These are phyloP conservation scores for Nephrocerus scutellatus DNA, from an alignment of 2,888 invertebrate genomes.

Conservation along the genomic window DNA sequence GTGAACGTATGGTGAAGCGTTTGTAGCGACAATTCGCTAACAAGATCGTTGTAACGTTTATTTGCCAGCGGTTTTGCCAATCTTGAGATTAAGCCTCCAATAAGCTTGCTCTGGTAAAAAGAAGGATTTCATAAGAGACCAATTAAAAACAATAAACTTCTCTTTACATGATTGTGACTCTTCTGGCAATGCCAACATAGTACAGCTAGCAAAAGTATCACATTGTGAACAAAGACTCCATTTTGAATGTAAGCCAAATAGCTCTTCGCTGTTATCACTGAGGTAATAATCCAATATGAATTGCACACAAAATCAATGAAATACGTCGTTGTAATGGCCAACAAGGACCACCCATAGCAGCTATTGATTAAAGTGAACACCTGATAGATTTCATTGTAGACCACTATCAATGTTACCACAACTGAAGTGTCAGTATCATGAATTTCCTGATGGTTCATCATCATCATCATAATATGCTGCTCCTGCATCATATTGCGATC, in stretches of 20 bases:
- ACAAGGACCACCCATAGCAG: conserved; percentile 41
- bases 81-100: conserved; percentile 42
- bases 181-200: conserved; percentile 39
- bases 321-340: conserved; percentile 33
- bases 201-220: conserved; percentile 24
- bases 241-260: conserved; percentile 18
- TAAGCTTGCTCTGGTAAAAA: conserved; percentile 37
- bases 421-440: conserved; percentile 20
- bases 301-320: conserved; percentile 41
- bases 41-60: conserved; percentile 40
- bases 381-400: conserved; percentile 37
- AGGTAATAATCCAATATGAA: conserved; percentile 36
- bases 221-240: conserved; percentile 23
- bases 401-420: conserved; percentile 31
- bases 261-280: conserved; percentile 7
- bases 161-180: conserved; percentile 32
- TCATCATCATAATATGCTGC: background rate
- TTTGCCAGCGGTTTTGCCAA: conserved; percentile 38
- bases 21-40: conserved; percentile 43
- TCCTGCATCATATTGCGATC: background rate
- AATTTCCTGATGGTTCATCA: background rate
- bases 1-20: conserved; percentile 42
- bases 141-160: background rate
- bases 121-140: background rate
- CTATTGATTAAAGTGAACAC: conserved; percentile 30